These are phyloP conservation scores for Polymixis lichenea DNA, from an alignment of 2,888 invertebrate genomes.

Conservation along the genomic window DNA sequence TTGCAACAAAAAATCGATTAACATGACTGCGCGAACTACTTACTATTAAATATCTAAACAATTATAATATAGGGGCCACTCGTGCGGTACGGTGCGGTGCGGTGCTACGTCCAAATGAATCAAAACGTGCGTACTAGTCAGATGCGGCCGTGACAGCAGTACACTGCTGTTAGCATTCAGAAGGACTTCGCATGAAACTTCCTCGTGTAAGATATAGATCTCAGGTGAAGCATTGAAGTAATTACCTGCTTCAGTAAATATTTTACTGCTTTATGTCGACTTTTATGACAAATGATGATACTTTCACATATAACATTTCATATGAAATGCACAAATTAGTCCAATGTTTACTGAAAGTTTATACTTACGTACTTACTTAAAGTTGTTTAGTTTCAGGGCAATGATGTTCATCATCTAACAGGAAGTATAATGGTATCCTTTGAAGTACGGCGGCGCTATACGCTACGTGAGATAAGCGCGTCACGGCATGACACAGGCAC, in stretches of 20 bases:
- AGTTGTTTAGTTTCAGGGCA: neutral
- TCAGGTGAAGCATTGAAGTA: neutral
- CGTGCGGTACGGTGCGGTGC: slow-evolving; percentile 16
- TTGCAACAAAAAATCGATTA: neutral
- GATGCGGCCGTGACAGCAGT: slow-evolving; percentile 26
- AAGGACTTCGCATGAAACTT: neutral
- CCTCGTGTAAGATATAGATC: neutral
- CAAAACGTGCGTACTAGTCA: slow-evolving; percentile 31
- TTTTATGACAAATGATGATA: neutral
- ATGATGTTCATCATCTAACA: neutral
- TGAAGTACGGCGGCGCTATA: slow-evolving; percentile 3
- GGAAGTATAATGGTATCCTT: neutral
- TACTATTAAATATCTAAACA: neutral
- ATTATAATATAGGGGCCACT: too few species aligned
- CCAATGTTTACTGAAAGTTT: neutral
- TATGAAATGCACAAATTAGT: neutral
- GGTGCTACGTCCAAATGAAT: slow-evolving; percentile 34
- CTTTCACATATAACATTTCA: neutral
- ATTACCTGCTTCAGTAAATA: neutral
- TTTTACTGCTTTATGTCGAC: neutral
- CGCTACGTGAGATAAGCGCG: slow-evolving; percentile 3
- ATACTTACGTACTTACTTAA: neutral
- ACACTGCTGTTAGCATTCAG: neutral
- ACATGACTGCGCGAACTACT: neutral
- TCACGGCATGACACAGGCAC: neutral